These are phyloP conservation scores for Pelmatolapia mariae DNA, from an alignment of 2,113 vertebrate species.

Conservation along the genomic window DNA sequence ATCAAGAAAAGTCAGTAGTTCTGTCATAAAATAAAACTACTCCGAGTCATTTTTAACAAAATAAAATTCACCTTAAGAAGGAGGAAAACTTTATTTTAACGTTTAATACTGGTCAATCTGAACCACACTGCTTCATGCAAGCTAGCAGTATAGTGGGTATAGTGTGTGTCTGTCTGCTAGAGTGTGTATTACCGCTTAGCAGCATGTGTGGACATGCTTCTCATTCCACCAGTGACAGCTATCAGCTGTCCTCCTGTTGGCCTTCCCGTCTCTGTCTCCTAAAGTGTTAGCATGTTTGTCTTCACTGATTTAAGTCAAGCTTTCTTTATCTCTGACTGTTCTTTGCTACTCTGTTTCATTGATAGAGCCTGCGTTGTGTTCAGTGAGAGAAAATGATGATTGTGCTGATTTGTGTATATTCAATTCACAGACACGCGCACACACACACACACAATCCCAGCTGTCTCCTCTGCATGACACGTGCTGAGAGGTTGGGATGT, in stretches of 20 bases:
- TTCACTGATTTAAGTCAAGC: neutral
- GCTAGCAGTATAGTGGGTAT: neutral
- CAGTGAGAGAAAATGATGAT: neutral
- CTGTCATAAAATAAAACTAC: neutral
- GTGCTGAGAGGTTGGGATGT: slow-evolving; percentile 12
- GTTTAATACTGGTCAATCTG: neutral
- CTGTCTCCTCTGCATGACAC: slow-evolving; percentile 35
- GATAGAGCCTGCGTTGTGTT: neutral
- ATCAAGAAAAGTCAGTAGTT: neutral
- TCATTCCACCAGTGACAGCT: slow-evolving; percentile 44
- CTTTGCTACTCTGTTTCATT: neutral
- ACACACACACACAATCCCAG: slow-evolving; percentile 3
- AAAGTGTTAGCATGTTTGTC: neutral
- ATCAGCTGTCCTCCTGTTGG: slow-evolving; percentile 54
- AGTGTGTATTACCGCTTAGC: neutral
- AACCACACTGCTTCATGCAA: neutral
- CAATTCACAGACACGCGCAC: neutral
- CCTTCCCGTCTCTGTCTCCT: neutral
- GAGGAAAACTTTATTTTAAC: neutral
- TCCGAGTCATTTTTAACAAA: neutral
- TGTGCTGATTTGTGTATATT: neutral
- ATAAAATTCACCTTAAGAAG: neutral
- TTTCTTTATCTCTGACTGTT: neutral
- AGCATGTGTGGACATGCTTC: slow-evolving; percentile 32
- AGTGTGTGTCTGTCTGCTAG: neutral